A percentile compares a stretch with the other conserved stretches of the same genome.
phyloP scores from a whole-genome alignment of 2,797 vertebrate genomes.

The Eulemur albifrons region DNA sequence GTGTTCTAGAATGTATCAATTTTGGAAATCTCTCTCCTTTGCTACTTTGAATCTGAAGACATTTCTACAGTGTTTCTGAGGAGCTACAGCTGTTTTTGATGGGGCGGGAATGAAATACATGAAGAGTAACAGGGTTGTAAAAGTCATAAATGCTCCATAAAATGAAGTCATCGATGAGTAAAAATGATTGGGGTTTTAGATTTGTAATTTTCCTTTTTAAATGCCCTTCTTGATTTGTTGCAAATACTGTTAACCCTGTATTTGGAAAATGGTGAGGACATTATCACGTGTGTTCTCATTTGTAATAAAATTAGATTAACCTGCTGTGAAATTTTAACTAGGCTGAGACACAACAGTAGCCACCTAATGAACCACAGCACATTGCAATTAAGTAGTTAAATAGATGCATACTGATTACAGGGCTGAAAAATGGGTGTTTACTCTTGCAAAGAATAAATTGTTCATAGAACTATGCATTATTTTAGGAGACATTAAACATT shows the following conservation, averaged over 20 bases:
- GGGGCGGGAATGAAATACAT: conserved; percentile 24
- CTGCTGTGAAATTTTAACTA: conserved; percentile 87
- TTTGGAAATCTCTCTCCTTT: neutral
- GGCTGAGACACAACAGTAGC: conserved; percentile 87
- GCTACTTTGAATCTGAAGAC: conserved; percentile 7
- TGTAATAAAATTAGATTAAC: conserved; percentile 89
- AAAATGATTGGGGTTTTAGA: conserved; percentile 73
- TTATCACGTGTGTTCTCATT: conserved; percentile 87
- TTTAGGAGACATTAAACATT: conserved; percentile 53
- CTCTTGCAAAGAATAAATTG: conserved; percentile 73
- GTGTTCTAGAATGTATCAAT: neutral
- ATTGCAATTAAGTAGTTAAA: conserved; percentile 88
- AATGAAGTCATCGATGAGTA: conserved; percentile 80
- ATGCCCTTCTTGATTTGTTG: conserved; percentile 83
- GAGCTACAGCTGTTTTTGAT: conserved; percentile 2
- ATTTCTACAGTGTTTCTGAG: conserved; percentile 33
- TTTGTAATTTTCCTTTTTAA: conserved; percentile 82
- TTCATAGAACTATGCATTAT: conserved; percentile 59
- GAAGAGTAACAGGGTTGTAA: conserved; percentile 71
- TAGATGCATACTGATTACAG: conserved; percentile 87
- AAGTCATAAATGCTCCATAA: conserved; percentile 80
- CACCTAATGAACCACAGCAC: conserved; percentile 87
- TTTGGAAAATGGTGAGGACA: conserved; percentile 83
- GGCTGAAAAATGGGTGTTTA: conserved; percentile 86
- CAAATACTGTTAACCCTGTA: conserved; percentile 85